phyloP scores from a whole-genome alignment of 37 sponge, comb jelly and placozoan species.

The Lycopodina hypogea region DNA sequence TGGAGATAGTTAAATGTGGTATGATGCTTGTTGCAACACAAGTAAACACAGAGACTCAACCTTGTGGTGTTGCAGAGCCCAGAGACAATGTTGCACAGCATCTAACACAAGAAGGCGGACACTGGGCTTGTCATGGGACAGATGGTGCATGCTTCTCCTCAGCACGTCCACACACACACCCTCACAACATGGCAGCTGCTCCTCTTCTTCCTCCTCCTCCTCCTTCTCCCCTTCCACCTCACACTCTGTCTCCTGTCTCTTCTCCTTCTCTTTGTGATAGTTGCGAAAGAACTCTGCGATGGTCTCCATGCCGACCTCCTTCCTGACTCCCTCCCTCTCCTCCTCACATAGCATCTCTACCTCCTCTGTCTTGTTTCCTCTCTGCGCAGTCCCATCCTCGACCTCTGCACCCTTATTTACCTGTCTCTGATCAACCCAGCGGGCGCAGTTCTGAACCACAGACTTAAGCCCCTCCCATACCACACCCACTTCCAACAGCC shows the following conservation, averaged over 20 bases:
- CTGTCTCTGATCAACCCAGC: constrained; percentile 20
- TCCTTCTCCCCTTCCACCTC: constrained; percentile 1
- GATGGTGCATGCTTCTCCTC: constrained; percentile 40
- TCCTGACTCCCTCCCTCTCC: background rate
- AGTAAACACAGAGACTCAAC: background rate
- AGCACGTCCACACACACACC: constrained; percentile 40
- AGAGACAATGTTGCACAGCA: constrained; percentile 18
- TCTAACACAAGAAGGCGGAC: constrained; percentile 33
- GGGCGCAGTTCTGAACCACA: constrained; percentile 8
- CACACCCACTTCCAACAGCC: constrained; percentile 8
- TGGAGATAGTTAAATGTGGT: too few relatives aligned
- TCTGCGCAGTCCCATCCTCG: background rate
- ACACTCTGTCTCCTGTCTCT: background rate
- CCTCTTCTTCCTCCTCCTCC: background rate
- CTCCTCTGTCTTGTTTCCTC: background rate
- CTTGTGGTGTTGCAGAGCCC: constrained; percentile 25
- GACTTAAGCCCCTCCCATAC: constrained; percentile 52
- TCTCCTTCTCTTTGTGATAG: constrained; percentile 40
- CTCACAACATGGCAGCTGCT: constrained; percentile 27
- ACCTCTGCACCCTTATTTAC: background rate
- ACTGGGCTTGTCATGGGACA: constrained; percentile 14
- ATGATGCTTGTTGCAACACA: too few relatives aligned
- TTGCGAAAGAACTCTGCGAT: constrained; percentile 39
- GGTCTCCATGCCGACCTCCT: constrained; percentile 19
- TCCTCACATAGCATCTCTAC: background rate